These are phyloP conservation scores for Gorsachius magnificus DNA, from an alignment of 2,797 vertebrate genomes.

Conservation along the genomic window DNA sequence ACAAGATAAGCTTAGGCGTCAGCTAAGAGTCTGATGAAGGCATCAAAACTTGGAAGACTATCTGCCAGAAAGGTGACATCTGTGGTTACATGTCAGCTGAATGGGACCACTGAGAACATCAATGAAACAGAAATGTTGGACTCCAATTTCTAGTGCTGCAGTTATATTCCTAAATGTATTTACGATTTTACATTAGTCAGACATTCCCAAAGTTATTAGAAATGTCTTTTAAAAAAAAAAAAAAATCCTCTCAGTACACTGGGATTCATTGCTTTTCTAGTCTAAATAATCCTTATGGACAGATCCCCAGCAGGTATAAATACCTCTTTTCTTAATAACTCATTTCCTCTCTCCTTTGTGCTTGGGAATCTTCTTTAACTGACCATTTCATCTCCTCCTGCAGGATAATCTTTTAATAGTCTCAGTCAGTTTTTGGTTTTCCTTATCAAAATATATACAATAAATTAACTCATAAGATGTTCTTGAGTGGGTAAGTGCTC, in stretches of 20 bases:
- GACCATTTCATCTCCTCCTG: not conserved
- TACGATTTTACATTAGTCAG: not conserved
- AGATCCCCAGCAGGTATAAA: slow-evolving; percentile 25
- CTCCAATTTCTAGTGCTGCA: not conserved
- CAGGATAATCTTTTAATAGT: slow-evolving; percentile 49
- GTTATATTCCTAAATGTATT: not conserved
- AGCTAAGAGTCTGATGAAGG: not conserved
- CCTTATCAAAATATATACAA: not conserved
- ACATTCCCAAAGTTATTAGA: not conserved
- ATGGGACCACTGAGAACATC: not conserved
- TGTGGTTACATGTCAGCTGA: not conserved
- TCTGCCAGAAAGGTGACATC: not conserved
- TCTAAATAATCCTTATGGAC: slow-evolving; percentile 3
- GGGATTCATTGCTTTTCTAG: not conserved
- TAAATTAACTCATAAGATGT: not conserved
- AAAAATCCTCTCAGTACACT: not conserved
- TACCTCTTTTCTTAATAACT: not conserved
- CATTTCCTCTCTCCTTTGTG: not conserved
- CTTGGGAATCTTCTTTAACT: slow-evolving; percentile 13
- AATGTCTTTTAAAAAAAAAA: not conserved
- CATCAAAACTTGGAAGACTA: not conserved
- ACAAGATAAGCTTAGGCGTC: not conserved
- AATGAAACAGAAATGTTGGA: not conserved
- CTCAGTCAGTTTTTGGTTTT: not conserved
- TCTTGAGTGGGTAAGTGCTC: not conserved